These are phyloP conservation scores for Peribatodes rhomboidaria DNA, from an alignment of 2,888 invertebrate genomes.

Conservation along the genomic window DNA sequence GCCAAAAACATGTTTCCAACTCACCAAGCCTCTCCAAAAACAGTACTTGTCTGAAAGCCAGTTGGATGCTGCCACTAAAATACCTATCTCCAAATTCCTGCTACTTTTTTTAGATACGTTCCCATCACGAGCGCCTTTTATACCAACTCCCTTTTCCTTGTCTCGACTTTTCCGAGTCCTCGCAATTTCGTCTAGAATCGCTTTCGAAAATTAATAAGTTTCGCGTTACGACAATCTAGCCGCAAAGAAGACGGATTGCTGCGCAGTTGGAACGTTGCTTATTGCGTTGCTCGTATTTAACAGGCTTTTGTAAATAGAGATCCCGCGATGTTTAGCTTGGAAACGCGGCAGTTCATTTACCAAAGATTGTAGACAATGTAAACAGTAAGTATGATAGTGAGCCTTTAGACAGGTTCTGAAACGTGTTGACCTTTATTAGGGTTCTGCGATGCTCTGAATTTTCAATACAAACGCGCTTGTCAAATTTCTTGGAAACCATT, in stretches of 20 bases:
- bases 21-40: too few relatives aligned
- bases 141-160: not conserved
- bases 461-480: too few relatives aligned
- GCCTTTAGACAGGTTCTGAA: too few relatives aligned
- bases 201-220: conserved; percentile 63
- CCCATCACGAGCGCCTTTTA: not conserved
- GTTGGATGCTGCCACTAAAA: too few relatives aligned
- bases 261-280: conserved; percentile 17
- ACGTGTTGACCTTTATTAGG: too few relatives aligned
- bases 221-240: conserved; percentile 52
- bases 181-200: conserved; percentile 30
- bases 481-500: too few relatives aligned
- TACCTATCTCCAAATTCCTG: too few relatives aligned
- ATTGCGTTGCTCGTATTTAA: conserved; percentile 17
- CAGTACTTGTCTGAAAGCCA: too few relatives aligned
- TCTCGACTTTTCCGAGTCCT: not conserved
- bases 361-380: not conserved
- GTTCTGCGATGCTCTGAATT: too few relatives aligned
- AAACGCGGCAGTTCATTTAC: not conserved
- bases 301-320: conserved; percentile 6
- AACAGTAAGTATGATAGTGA: not conserved
- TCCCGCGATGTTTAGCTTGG: not conserved
- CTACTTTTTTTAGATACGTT: not conserved
- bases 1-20: too few relatives aligned
- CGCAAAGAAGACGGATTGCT: conserved; percentile 57